Evolutionary conservation across 2,113 vertebrate species (phyloP).

Genomic region (Protobothrops mucrosquamatus): DNA sequence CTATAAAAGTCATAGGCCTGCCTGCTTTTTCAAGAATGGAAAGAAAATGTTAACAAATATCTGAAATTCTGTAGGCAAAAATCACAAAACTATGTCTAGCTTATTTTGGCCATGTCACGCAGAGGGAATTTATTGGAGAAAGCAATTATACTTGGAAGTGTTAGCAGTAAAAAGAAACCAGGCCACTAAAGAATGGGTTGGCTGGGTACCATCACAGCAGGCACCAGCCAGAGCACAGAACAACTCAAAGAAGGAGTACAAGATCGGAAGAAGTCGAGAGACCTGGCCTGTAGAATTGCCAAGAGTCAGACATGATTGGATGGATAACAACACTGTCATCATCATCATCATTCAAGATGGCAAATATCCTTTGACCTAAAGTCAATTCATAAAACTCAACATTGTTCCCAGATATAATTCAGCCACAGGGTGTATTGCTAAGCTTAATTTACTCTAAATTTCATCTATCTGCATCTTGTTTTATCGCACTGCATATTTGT

Average conservation of each 20-base stretch:
- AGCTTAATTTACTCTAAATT: background rate
- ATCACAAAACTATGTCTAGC: background rate
- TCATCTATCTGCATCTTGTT: background rate
- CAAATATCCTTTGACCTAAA: background rate
- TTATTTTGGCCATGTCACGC: background rate
- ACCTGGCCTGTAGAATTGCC: background rate
- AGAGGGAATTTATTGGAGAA: background rate
- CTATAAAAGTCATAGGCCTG: background rate
- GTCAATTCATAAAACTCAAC: background rate
- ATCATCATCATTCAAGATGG: background rate
- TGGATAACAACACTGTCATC: background rate
- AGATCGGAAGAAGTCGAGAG: background rate
- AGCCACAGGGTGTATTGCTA: background rate
- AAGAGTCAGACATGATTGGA: background rate
- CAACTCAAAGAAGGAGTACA: background rate
- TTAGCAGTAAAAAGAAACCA: background rate
- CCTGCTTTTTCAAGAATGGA: background rate
- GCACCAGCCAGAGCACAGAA: background rate
- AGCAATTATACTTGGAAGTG: background rate
- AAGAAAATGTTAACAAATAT: background rate
- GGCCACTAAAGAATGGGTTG: background rate
- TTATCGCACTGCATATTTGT: background rate
- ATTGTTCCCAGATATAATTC: background rate
- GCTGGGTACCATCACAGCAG: background rate
- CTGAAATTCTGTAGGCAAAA: background rate